phyloP scores from a whole-genome alignment of 2,797 vertebrate species.

The Gymnocypris eckloni region DNA sequence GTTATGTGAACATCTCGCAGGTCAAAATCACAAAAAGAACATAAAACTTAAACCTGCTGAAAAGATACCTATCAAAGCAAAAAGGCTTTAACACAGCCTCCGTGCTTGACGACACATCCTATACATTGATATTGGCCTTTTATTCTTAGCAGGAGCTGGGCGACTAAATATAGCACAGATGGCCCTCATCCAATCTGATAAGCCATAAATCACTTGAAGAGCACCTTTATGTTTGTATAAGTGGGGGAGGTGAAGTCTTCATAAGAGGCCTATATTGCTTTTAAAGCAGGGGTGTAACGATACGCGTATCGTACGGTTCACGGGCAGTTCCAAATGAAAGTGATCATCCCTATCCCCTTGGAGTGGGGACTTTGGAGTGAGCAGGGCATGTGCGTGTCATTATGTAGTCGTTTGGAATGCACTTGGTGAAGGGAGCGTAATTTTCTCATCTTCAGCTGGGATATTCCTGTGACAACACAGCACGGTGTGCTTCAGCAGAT shows the following conservation, averaged over 20 bases:
- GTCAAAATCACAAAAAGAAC: no score
- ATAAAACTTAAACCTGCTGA: background rate
- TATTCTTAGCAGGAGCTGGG: slow-evolving; percentile 65
- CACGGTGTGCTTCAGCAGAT: no score
- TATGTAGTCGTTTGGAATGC: no score
- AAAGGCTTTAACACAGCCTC: background rate
- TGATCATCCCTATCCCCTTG: no score
- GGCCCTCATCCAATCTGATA: slow-evolving; percentile 48
- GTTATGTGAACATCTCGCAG: background rate
- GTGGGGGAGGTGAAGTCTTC: slow-evolving; percentile 11
- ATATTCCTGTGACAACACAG: no score
- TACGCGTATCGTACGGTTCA: no score
- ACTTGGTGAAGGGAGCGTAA: no score
- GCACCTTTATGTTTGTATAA: slow-evolving; percentile 44
- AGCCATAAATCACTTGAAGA: slow-evolving; percentile 55
- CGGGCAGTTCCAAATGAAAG: no score
- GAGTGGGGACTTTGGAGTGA: no score
- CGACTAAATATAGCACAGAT: slow-evolving; percentile 70
- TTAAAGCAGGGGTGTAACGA: background rate
- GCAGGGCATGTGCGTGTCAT: no score
- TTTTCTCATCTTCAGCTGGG: no score
- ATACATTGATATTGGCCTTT: slow-evolving; percentile 48
- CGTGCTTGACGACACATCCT: background rate
- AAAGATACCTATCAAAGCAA: background rate
- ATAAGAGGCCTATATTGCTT: background rate